A percentile compares a stretch with the other conserved stretches of the same genome.
Conservation (phyloP, 1,140 invertebrate genomes). For the Philotrypesis tridentata region DNA sequence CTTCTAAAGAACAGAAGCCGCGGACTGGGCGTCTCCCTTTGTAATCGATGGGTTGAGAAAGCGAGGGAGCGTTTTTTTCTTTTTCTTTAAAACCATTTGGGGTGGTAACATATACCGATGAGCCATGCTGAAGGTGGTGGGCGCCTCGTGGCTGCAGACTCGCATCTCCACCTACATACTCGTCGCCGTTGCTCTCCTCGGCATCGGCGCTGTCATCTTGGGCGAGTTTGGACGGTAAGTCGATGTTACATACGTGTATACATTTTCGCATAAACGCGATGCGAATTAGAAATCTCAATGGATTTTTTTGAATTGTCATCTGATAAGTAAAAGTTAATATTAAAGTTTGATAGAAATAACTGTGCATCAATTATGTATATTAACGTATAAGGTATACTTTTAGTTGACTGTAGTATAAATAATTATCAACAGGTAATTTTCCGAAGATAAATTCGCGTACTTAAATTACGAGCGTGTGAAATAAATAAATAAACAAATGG, state of each 20-base stretch:
- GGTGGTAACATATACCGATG: slow-evolving; percentile 58
- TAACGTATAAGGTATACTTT: too few relatives aligned
- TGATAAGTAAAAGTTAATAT: too few relatives aligned
- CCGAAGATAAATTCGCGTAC: too few relatives aligned
- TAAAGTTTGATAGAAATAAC: too few relatives aligned
- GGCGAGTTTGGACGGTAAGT: slow-evolving; percentile 79
- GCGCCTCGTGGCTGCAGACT: slow-evolving; percentile 85
- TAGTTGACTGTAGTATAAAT: too few relatives aligned
- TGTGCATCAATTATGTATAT: too few relatives aligned
- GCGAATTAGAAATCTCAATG: too few relatives aligned
- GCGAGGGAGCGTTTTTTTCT: slow-evolving; percentile 58
- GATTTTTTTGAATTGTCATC: too few relatives aligned
- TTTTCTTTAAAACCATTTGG: slow-evolving; percentile 52
- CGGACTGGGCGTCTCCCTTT: slow-evolving; percentile 56
- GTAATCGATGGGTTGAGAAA: slow-evolving; percentile 74
- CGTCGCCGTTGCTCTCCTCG: slow-evolving; percentile 78
- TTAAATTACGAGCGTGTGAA: too few relatives aligned
- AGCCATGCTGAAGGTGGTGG: slow-evolving; percentile 84
- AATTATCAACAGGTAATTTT: too few relatives aligned
- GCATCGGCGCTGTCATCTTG: slow-evolving; percentile 79
- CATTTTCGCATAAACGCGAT: too few relatives aligned
- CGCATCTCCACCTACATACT: slow-evolving; percentile 83
- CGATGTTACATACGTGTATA: background rate
- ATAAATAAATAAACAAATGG: too few relatives aligned
- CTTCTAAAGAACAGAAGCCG: slow-evolving; percentile 52